These are phyloP conservation scores for Drosophila differens DNA, from an alignment of 2,888 invertebrate species.

Conservation along the genomic window DNA sequence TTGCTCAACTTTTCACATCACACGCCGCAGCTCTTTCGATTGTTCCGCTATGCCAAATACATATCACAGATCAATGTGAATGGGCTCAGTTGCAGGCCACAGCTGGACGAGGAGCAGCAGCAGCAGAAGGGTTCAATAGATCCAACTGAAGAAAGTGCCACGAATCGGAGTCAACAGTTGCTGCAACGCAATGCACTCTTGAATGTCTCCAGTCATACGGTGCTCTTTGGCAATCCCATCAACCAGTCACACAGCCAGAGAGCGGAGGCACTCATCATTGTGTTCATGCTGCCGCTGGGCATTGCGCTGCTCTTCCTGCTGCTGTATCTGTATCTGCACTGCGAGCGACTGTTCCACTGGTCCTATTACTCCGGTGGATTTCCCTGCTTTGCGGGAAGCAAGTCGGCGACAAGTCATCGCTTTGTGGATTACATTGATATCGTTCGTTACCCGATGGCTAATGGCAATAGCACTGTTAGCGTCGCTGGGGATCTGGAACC, in stretches of 20 bases:
- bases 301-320: slow-evolving; percentile 82
- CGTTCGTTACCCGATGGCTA: slow-evolving; percentile 67
- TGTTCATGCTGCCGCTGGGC: slow-evolving; percentile 83
- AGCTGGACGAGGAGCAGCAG: slow-evolving; percentile 36
- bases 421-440: slow-evolving; percentile 82
- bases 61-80: slow-evolving; percentile 84
- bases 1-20: slow-evolving; percentile 77
- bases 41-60: slow-evolving; percentile 83
- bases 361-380: slow-evolving; percentile 78
- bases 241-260: slow-evolving; percentile 82
- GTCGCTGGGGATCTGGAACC: slow-evolving; percentile 40
- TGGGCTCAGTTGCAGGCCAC: slow-evolving; percentile 80
- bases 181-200: slow-evolving; percentile 27
- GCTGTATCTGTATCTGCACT: slow-evolving; percentile 83
- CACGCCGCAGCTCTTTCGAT: slow-evolving; percentile 82
- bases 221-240: slow-evolving; percentile 79
- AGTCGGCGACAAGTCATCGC: slow-evolving; percentile 38
- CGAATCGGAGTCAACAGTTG: slow-evolving; percentile 11
- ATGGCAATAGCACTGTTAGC: slow-evolving; percentile 49
- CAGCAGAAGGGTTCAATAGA: slow-evolving; percentile 2
- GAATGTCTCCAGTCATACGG: slow-evolving; percentile 72
- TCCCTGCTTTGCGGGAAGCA: slow-evolving; percentile 55
- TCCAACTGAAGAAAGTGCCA: not conserved
- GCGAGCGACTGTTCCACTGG: slow-evolving; percentile 83
- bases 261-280: slow-evolving; percentile 82